phyloP scores from a whole-genome alignment of 2,113 vertebrate genomes.

The Theropithecus gelada region DNA sequence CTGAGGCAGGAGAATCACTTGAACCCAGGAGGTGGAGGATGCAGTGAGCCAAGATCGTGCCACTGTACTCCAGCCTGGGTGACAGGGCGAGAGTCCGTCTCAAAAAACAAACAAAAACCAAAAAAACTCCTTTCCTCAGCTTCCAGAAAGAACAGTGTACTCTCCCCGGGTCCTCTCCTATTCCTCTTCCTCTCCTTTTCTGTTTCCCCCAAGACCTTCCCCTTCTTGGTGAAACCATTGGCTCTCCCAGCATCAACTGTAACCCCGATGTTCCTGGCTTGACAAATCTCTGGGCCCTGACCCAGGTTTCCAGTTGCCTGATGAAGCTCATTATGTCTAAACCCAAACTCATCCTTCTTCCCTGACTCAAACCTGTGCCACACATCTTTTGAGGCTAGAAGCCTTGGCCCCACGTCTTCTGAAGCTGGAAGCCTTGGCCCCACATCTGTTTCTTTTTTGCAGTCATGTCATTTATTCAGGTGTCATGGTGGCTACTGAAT shows the following conservation, averaged over 20 bases:
- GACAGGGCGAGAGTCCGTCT: too few species aligned
- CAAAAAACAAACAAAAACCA: too few species aligned
- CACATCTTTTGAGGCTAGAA: not conserved
- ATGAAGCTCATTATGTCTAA: not conserved
- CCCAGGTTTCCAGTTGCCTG: not conserved
- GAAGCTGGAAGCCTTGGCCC: not conserved
- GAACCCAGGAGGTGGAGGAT: too few species aligned
- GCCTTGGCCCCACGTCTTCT: not conserved
- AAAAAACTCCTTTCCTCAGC: not conserved
- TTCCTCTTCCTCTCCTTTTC: too few species aligned
- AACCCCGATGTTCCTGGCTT: not conserved
- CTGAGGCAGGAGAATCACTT: too few species aligned
- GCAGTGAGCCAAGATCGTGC: too few species aligned
- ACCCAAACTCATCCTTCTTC: not conserved
- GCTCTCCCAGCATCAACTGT: not conserved
- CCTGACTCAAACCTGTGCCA: not conserved
- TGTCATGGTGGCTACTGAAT: not conserved
- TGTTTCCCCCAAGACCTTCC: too few species aligned
- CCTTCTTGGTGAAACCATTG: not conserved
- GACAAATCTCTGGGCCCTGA: not conserved
- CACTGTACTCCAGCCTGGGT: too few species aligned
- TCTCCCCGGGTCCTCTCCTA: not conserved
- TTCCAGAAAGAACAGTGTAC: rapidly evolving
- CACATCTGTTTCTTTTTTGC: not conserved
- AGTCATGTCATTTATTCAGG: slow-evolving; percentile 4